Conservation (phyloP, 2,113 vertebrate species). For the Leiothrix lutea region DNA sequence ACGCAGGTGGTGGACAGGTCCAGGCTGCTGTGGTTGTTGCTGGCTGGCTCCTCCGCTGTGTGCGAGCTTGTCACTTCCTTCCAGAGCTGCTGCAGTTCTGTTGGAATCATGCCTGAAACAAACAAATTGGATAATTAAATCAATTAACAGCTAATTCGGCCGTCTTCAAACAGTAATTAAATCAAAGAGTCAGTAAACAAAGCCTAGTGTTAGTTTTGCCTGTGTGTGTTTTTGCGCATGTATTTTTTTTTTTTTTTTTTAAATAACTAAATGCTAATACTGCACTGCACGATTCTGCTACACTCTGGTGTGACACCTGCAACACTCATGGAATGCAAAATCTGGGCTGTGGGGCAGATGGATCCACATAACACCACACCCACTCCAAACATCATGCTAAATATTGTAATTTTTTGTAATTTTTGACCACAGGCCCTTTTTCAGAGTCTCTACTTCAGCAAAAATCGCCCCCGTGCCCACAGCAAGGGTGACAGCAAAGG, state of each 20-base stretch:
- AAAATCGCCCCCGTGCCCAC: fast-evolving
- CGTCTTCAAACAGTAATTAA: conserved; percentile 95
- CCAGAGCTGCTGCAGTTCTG: conserved; percentile 99
- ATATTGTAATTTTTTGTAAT: not conserved
- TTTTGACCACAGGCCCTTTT: not conserved
- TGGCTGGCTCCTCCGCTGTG: conserved; percentile 87
- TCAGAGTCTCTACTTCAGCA: not conserved
- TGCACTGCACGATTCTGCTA: not conserved
- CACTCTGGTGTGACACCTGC: not conserved
- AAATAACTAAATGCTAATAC: conserved; percentile 21
- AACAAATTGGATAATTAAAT: conserved; percentile 99
- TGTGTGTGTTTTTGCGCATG: not conserved
- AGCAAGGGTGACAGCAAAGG: not conserved
- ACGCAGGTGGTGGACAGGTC: conserved; percentile 88
- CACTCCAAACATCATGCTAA: not conserved
- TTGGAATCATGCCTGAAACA: conserved; percentile 99
- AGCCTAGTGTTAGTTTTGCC: conserved; percentile 80
- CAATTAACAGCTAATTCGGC: conserved; percentile 97
- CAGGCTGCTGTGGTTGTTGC: conserved; percentile 86
- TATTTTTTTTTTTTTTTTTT: not conserved
- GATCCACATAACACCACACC: too few relatives aligned
- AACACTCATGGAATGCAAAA: not conserved
- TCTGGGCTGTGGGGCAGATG: fast-evolving
- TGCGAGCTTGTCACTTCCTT: conserved; percentile 93
- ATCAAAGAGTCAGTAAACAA: conserved; percentile 97